Percentiles rank a stretch among this genome's conserved stretches.
Evolutionary conservation across 2,888 invertebrate genomes (phyloP).

Genomic region (Clusia tigrina): DNA sequence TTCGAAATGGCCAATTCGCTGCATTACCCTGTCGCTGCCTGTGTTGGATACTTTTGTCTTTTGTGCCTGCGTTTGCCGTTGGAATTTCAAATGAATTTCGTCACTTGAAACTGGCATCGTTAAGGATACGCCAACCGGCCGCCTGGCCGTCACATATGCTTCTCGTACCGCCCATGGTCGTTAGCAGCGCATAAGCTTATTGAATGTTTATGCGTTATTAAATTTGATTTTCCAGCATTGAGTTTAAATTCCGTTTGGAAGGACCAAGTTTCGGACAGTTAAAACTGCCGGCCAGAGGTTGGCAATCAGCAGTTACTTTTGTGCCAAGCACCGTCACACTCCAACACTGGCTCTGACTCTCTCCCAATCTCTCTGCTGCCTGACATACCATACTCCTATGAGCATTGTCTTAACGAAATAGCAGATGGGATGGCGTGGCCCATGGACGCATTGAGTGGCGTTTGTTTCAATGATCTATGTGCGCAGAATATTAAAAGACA

Average conservation of each 20-base stretch:
- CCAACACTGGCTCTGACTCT: too few relatives aligned
- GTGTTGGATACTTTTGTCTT: slow-evolving; percentile 12
- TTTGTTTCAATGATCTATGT: slow-evolving; percentile 63
- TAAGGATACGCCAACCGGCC: background rate
- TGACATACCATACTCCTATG: too few relatives aligned
- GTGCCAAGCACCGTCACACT: too few relatives aligned
- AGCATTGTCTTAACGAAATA: too few relatives aligned
- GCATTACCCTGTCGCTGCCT: background rate
- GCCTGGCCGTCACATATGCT: slow-evolving; percentile 28
- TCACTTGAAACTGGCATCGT: slow-evolving; percentile 12
- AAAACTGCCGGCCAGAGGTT: too few relatives aligned
- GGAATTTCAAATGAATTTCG: slow-evolving; percentile 56
- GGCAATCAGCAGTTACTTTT: too few relatives aligned
- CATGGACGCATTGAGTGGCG: slow-evolving; percentile 41
- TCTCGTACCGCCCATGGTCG: slow-evolving; percentile 28
- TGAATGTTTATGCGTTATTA: slow-evolving; percentile 65
- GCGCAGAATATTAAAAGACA: slow-evolving; percentile 61
- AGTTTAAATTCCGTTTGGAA: slow-evolving; percentile 9
- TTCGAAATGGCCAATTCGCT: slow-evolving; percentile 15
- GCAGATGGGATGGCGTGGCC: too few relatives aligned
- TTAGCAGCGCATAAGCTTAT: slow-evolving; percentile 55
- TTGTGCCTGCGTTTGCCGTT: slow-evolving; percentile 24
- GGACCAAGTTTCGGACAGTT: too few relatives aligned
- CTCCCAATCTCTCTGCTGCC: too few relatives aligned
- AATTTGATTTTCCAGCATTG: slow-evolving; percentile 56